These are phyloP conservation scores for Ceratothoa steindachneri DNA, from an alignment of 2,888 invertebrate species.

Conservation along the genomic window DNA sequence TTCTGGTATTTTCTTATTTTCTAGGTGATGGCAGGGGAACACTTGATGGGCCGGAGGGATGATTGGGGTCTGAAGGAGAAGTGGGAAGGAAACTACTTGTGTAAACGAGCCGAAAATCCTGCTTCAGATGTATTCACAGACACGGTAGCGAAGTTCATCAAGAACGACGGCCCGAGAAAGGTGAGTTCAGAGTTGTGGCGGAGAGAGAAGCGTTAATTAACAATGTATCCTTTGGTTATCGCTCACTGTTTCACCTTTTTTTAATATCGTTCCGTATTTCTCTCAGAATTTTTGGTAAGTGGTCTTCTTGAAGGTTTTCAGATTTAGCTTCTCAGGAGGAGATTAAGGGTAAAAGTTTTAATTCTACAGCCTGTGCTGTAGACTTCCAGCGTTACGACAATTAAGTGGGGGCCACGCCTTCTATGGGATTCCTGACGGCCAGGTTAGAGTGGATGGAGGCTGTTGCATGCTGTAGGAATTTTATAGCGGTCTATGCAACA, in stretches of 20 bases:
- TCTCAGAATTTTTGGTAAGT: neutral
- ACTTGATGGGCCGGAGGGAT: slow-evolving; percentile 63
- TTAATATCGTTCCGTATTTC: neutral
- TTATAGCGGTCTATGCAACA: too few species aligned
- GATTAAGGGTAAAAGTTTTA: too few species aligned
- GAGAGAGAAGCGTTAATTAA: neutral
- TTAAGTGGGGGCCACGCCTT: too few species aligned
- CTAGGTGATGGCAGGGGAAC: slow-evolving; percentile 68
- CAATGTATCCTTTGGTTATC: neutral
- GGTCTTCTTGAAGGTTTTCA: slow-evolving; percentile 1
- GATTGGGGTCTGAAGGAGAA: slow-evolving; percentile 72
- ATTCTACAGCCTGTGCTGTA: too few species aligned
- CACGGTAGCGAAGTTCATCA: slow-evolving; percentile 65
- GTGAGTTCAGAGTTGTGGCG: slow-evolving; percentile 50
- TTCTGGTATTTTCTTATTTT: too few species aligned
- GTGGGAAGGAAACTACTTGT: slow-evolving; percentile 81
- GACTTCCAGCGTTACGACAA: too few species aligned
- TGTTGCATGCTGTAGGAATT: too few species aligned
- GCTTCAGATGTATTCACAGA: slow-evolving; percentile 63
- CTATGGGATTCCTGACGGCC: too few species aligned
- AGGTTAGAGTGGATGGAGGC: too few species aligned
- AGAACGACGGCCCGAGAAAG: slow-evolving; percentile 63
- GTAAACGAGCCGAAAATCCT: slow-evolving; percentile 64
- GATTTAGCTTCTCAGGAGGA: too few species aligned
- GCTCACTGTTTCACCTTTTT: neutral